Percentiles rank a stretch among this genome's conserved stretches.
phyloP scores from a whole-genome alignment of 2,888 invertebrate genomes.

The Azorinus chamasolen region DNA sequence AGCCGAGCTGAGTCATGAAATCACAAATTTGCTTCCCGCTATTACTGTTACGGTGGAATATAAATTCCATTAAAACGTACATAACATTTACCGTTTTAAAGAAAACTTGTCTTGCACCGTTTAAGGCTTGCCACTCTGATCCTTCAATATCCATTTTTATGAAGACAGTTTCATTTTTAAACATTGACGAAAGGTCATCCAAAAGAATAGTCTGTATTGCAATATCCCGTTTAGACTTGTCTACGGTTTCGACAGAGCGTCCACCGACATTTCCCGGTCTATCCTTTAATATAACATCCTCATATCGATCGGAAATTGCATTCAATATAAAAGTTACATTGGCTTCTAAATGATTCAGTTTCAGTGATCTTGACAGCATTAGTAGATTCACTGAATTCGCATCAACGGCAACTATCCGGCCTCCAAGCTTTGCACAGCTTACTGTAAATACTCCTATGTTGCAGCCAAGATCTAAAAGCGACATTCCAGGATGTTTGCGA shows the following conservation, averaged over 20 bases:
- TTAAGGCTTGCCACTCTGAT: constrained; percentile 68
- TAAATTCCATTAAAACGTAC: constrained; percentile 71
- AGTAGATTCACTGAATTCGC: constrained; percentile 56
- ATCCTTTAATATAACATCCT: constrained; percentile 57
- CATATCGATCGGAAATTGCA: constrained; percentile 67
- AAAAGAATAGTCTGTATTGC: constrained; percentile 63
- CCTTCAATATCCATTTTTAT: constrained; percentile 79
- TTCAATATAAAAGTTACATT: constrained; percentile 69
- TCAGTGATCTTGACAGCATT: constrained; percentile 62
- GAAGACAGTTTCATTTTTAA: constrained; percentile 60
- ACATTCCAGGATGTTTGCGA: no score
- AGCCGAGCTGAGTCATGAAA: no score
- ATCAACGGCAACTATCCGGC: constrained; percentile 64
- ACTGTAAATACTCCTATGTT: constrained; percentile 71
- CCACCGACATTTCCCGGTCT: constrained; percentile 69
- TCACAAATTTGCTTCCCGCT: no score
- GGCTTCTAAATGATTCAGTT: constrained; percentile 40
- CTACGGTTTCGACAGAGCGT: constrained; percentile 46
- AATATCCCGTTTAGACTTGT: no score
- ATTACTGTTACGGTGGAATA: no score
- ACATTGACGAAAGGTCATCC: constrained; percentile 67
- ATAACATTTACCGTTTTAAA: constrained; percentile 69
- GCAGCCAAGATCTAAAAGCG: constrained; percentile 67
- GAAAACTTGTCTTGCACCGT: constrained; percentile 65
- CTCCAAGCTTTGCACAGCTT: constrained; percentile 59